A percentile compares a stretch with the other conserved stretches of the same genome.
Evolutionary conservation across 1,140 invertebrate genomes (phyloP).

Genomic region (Camponotus pennsylvanicus): DNA sequence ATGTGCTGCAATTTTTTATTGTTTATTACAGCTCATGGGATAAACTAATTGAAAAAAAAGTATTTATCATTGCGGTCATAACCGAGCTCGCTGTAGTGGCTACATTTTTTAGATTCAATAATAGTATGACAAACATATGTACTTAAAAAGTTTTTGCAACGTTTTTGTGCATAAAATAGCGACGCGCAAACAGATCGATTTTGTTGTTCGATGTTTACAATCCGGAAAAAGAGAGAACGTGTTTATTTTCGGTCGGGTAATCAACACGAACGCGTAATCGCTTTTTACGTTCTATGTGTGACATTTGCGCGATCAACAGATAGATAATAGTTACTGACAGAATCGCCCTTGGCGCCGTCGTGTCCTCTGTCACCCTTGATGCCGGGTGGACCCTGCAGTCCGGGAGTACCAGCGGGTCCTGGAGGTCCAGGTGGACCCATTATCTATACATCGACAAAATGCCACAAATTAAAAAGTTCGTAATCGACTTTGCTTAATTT

Average conservation of each 20-base stretch:
- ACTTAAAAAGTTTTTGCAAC: not conserved
- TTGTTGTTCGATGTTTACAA: slow-evolving; percentile 30
- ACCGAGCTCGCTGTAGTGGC: not conserved
- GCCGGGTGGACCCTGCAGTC: slow-evolving; percentile 93
- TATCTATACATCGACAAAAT: slow-evolving; percentile 82
- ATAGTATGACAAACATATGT: not conserved
- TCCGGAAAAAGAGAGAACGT: slow-evolving; percentile 22
- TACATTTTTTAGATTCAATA: not conserved
- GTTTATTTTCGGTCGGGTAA: slow-evolving; percentile 6
- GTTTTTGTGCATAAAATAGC: slow-evolving; percentile 5
- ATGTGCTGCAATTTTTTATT: not conserved
- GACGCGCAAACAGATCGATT: slow-evolving; percentile 27
- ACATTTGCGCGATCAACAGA: not conserved
- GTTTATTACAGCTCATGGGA: not conserved
- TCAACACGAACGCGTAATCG: not conserved
- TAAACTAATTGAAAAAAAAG: slow-evolving; percentile 38
- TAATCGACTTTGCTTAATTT: no score
- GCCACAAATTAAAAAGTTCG: not conserved
- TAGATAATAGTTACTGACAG: slow-evolving; percentile 88
- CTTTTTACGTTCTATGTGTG: slow-evolving; percentile 13
- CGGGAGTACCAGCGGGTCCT: slow-evolving; percentile 91
- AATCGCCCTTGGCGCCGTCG: slow-evolving; percentile 95
- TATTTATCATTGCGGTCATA: slow-evolving; percentile 27
- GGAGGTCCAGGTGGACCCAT: slow-evolving; percentile 95
- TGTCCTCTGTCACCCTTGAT: slow-evolving; percentile 95